Evolutionary conservation across 2,888 invertebrate genomes (phyloP), one percentile per base, ranked within the genome.

Genomic region (Acleris literana): DNA sequence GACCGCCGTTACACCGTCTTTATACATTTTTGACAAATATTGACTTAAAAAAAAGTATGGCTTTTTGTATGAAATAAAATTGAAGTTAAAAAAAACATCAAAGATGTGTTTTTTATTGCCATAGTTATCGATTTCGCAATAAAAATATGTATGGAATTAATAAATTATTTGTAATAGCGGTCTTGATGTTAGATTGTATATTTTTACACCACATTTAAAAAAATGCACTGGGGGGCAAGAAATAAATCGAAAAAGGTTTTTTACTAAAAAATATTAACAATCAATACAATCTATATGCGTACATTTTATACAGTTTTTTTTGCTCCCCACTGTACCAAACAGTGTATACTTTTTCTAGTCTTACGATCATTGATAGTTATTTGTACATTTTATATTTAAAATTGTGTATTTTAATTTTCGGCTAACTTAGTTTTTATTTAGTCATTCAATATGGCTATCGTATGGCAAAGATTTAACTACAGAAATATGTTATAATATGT

Each of bases 291-390:
- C 44, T 62, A 53, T 46, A 46, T 48, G 22, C 55, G 54, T 62
- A 44, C 48, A 54, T 25, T 44, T 62, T 22, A 43, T 25, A 43
- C n/a, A 43, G 11, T 9, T 61, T 51, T 25, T 43, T 56, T 44
- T 53, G 52, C 57, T 57, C 66, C 52, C 46, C 39, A 57, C 57
- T 66, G 60, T 29, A 61, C 17, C 13, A 5, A 29, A 60, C 57
- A 66, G 66, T 59, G 59, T 66, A 66, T 56, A 57, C 57, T 57
- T 59, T 58, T 57, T 66, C 66, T 66, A 66, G 66, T 66, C 66
- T 66, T 57, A 66, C 46, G 56, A 66, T 62, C 49, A 66, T 48
- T 66, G 43, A 63, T 63, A 64, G 65, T 56, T 61, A 66, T 54
- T 53, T 66, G 62, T 64, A 64, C 33, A 54, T 53, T 53, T 53